Evolutionary conservation across 2,888 invertebrate species (phyloP).

Genomic region (Megalurothrips usitatus): DNA sequence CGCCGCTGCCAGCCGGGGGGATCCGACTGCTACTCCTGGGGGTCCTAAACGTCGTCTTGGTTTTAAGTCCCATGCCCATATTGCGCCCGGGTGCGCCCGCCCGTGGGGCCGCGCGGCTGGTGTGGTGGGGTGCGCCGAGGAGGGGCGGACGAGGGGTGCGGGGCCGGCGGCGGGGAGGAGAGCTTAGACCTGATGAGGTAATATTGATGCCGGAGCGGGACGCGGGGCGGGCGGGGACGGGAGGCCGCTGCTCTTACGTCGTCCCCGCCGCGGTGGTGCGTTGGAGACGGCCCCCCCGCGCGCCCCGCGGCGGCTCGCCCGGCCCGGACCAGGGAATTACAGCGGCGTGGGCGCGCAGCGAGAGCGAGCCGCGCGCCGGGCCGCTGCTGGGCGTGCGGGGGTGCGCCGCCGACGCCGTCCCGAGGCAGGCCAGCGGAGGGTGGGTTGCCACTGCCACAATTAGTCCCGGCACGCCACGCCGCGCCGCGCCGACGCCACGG

Average conservation of each 20-base stretch:
- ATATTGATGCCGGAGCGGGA: conserved; percentile 6
- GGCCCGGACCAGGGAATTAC: neutral
- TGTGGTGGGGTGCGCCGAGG: too few relatives aligned
- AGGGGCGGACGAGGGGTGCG: too few relatives aligned
- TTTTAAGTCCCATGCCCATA: neutral
- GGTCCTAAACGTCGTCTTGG: conserved; percentile 6
- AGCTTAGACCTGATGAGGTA: conserved; percentile 13
- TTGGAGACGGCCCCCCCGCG: neutral
- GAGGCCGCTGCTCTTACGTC: neutral
- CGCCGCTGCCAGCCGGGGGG: too few relatives aligned
- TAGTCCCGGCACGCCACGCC: neutral
- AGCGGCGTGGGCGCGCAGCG: neutral
- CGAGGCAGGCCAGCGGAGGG: neutral
- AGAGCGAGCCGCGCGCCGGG: neutral
- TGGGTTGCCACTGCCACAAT: neutral
- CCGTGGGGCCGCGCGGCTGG: too few relatives aligned
- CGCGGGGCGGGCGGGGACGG: neutral
- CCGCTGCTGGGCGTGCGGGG: too few relatives aligned
- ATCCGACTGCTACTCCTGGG: neutral
- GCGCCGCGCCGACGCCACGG: too few relatives aligned
- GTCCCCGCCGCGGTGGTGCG: neutral
- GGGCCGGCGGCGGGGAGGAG: neutral
- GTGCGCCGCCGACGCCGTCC: neutral
- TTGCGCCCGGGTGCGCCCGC: too few relatives aligned
- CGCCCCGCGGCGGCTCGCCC: neutral